Evolutionary conservation across 2,797 vertebrate species (phyloP), one percentile per base, ranked within the genome.

Genomic region (Echeneis naucrates): DNA sequence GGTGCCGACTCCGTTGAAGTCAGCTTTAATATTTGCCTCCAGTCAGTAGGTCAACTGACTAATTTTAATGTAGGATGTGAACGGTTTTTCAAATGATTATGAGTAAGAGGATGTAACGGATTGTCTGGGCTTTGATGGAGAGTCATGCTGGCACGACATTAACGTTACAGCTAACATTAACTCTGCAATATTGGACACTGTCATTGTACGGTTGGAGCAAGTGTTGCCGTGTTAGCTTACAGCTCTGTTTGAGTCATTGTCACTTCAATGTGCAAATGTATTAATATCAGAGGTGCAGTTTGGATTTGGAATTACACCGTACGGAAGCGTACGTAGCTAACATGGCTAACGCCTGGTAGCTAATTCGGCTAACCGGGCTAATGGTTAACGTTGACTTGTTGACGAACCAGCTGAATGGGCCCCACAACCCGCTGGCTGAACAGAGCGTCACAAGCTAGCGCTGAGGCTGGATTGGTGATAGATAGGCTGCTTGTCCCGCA

Each of bases 321-420:
- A 52, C 67, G 52, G 57, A 71, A 67, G 74, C 63, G 57, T 32
- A 32, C 12, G 27, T 53, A 75, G 81, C 82, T 85, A 86, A 82
- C 80, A 58, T 70, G 79, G 87, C 88, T 91, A 85, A 73, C 59
- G 76, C 72, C 52, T 68, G 69, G 24, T 68, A 75, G 90, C 87
- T 83, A 77, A 78, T 76, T 87, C 59, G 51, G 84, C 90, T 89
- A 90, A 85, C 80, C 82, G 83, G 75, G 87, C 90, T 91, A 89
- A 83, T 89, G 82, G 90, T 90, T 89, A 89, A 88, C 87, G 83
- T 21, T 92, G 87, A 90, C 89, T 93, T 92, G 91, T 93, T 92
- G 92, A 91, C 89, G 89, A 85, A 88, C 79, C 91, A 91, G 89
- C 88, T 86, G 90, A 89, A 90, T 78, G 89, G 92, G 90, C 89